Evolutionary conservation across 2,113 vertebrate genomes (phyloP).

Genomic region (Chloropsis hardwickii): DNA sequence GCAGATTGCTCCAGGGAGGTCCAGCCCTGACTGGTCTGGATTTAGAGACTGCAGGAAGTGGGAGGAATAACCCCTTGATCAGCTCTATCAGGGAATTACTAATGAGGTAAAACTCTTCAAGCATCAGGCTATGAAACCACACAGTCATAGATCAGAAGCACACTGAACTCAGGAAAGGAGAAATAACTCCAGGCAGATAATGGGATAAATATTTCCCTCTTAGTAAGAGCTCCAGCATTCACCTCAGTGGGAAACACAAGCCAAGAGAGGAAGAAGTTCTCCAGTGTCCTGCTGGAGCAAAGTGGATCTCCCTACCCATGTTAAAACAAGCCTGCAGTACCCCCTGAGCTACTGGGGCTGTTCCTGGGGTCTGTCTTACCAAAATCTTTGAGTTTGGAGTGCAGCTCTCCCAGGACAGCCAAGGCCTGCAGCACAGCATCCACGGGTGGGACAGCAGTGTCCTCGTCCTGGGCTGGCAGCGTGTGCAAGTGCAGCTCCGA

Average conservation of each 20-base stretch:
- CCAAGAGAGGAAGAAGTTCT: background rate
- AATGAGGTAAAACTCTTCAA: background rate
- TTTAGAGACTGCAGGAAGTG: background rate
- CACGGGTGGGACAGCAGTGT: slow-evolving; percentile 52
- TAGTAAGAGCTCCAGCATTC: background rate
- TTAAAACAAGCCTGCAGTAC: accelerated
- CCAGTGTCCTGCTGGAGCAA: background rate
- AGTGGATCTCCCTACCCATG: too few species aligned
- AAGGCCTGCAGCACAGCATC: slow-evolving; percentile 84
- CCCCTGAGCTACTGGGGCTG: background rate
- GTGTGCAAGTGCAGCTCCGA: slow-evolving; percentile 79
- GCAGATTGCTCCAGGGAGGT: background rate
- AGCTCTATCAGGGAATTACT: background rate
- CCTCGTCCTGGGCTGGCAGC: slow-evolving; percentile 51
- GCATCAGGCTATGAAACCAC: background rate
- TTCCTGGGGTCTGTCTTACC: slow-evolving; percentile 72
- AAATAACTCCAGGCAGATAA: background rate
- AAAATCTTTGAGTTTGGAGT: slow-evolving; percentile 85
- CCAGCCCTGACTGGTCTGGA: background rate
- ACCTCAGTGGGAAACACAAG: background rate
- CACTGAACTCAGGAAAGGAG: background rate
- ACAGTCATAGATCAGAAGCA: accelerated
- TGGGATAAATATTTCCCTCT: background rate
- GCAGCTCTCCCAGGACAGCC: slow-evolving; percentile 86
- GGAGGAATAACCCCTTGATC: background rate